Percentiles rank a stretch among this genome's conserved stretches.
Conservation (phyloP, 1,140 invertebrate species). For the Eciton burchellii region DNA sequence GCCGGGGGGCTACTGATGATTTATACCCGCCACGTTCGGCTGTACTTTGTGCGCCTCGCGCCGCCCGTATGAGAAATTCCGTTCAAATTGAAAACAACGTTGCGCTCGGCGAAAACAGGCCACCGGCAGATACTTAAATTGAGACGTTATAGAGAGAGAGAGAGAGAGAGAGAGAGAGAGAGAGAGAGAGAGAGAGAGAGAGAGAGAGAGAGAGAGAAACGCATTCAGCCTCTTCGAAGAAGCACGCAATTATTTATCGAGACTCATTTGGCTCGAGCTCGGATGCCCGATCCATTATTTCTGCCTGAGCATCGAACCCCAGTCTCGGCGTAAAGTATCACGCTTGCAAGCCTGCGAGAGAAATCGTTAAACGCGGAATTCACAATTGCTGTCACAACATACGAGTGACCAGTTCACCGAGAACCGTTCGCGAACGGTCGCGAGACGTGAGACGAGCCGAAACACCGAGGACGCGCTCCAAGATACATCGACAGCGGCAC, state of each 20-base stretch:
- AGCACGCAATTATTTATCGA: not conserved
- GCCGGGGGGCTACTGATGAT: slow-evolving; percentile 27
- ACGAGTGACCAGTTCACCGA: not conserved
- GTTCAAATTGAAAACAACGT: slow-evolving; percentile 25
- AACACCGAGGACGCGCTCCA: slow-evolving; percentile 4
- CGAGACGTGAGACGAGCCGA: not conserved
- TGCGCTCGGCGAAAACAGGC: slow-evolving; percentile 20
- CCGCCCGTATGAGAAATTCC: slow-evolving; percentile 39
- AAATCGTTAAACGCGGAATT: slow-evolving; percentile 27
- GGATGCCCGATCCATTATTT: slow-evolving; percentile 1
- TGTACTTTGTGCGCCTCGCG: slow-evolving; percentile 43
- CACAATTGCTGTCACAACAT: slow-evolving; percentile 5
- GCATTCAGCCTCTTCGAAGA: slow-evolving; percentile 8
- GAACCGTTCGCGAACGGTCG: not conserved
- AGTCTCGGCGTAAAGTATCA: not conserved
- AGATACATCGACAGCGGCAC: slow-evolving; percentile 20
- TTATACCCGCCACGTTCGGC: slow-evolving; percentile 35
- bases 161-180: not conserved
- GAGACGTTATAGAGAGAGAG: not conserved
- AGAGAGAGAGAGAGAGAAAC: not conserved
- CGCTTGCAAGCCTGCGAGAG: not conserved
- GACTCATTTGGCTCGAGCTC: not conserved
- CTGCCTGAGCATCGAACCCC: not conserved
- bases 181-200: not conserved
- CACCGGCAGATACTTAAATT: slow-evolving; percentile 37